Base-by-base conservation (phyloP, 2,888 invertebrate genomes). In the Drosophila setosimentum region DNA sequence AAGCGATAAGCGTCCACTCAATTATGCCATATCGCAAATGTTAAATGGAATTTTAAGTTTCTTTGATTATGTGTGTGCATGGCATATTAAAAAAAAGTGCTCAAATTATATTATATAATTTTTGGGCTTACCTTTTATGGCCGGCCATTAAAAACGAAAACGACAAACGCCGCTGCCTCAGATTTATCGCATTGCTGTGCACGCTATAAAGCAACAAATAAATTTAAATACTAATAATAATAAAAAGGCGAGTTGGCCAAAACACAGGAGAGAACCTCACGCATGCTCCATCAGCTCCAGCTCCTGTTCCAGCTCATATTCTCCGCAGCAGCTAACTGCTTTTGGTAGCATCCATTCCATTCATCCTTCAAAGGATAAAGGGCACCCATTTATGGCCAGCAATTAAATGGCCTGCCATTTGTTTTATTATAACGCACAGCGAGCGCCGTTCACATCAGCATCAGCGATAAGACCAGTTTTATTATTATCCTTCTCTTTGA, bases 321-420 rank as follows among this genome's bases (percentile, higher is more conserved):
- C 49, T 27, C 37, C 67, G 29, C 57, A 54, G 32, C 49, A 32
- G 68, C n/a, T 54, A 53, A 59, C 68, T 76, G 65, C 49, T 67
- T 82, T 76, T 66, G 74, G 72, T 82, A 77, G 80, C 76, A 82
- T 76, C 80, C 83, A 78, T 77, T 73, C 73, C 76, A 72, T 66
- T 53, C 67, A 64, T 63, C 75, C 82, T 71, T 73, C 84, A 81
- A 81, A 89, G 84, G 89, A 87, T 87, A 83, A 83, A 79, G 86
- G 79, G 87, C 64, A 73, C 71, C 83, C 91, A 91, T 92, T 91
- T 91, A 92, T 91, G 92, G 84, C 81, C 91, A 88, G 88, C 91
- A 92, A 92, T 91, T 91, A 91, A 91, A 91, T 90, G 78, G 91
- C 76, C 87, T 91, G 91, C 91, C 92, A 92, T 91, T 91, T 92